phyloP scores from a whole-genome alignment of 2,888 invertebrate genomes.

The Spodoptera picta region DNA sequence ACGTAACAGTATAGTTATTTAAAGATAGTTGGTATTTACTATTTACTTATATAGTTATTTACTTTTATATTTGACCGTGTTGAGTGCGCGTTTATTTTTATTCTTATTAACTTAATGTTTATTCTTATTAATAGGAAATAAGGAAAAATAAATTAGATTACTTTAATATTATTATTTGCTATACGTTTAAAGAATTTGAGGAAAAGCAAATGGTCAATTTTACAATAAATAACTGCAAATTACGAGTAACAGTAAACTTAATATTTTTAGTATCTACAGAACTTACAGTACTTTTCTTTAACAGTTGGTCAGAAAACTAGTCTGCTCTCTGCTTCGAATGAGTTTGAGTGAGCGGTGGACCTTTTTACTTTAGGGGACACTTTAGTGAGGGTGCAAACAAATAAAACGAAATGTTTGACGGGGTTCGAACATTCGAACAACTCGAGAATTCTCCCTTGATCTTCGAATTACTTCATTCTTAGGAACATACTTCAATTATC shows the following conservation, averaged over 20 bases:
- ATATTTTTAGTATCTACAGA: no score
- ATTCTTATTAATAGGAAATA: neutral
- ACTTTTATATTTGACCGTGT: no score
- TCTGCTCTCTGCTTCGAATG: neutral
- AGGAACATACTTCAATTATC: conserved; percentile 52
- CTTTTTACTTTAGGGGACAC: conserved; percentile 57
- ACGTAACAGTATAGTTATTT: conserved; percentile 4
- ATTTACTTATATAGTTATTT: no score
- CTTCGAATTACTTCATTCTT: conserved; percentile 60
- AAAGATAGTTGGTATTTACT: neutral
- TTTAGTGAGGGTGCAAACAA: conserved; percentile 62
- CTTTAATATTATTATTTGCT: no score
- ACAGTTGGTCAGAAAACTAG: conserved; percentile 6
- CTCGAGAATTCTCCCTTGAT: conserved; percentile 54
- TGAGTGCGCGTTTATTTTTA: neutral
- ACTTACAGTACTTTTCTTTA: no score
- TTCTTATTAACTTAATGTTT: neutral
- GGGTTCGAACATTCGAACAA: conserved; percentile 46
- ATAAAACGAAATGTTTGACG: conserved; percentile 60
- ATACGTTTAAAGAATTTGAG: no score
- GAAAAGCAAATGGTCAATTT: no score
- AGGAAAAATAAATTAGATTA: neutral
- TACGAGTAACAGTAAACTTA: no score
- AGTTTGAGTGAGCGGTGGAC: conserved; percentile 38
- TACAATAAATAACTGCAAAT: no score